Conservation (phyloP, 30 jellyfish, hydroid and myxozoan genomes). For the Mastigias papua region DNA sequence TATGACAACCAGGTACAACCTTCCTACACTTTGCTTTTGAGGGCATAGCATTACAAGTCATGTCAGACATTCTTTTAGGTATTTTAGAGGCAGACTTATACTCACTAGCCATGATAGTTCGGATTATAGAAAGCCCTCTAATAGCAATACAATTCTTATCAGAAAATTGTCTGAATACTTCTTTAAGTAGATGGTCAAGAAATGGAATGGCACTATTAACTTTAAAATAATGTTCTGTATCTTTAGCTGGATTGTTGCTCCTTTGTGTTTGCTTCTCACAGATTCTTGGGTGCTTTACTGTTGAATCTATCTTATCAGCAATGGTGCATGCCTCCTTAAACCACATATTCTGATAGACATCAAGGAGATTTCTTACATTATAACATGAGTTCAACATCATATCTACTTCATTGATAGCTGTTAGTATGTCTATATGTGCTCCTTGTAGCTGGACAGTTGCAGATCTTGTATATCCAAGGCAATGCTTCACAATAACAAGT, state of each 20-base stretch:
- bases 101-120: no score
- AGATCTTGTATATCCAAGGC: slow-evolving; percentile 18
- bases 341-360: not conserved
- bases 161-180: not conserved
- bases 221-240: not conserved
- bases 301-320: slow-evolving; percentile 6
- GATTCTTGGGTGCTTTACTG: not conserved
- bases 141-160: not conserved
- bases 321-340: not conserved
- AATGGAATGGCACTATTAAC: not conserved
- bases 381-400: not conserved
- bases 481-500: slow-evolving; percentile 7
- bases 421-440: slow-evolving; percentile 6
- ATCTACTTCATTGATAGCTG: slow-evolving; percentile 1
- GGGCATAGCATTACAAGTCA: no score
- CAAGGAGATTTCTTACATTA: slow-evolving; percentile 9
- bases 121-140: slow-evolving; percentile 7
- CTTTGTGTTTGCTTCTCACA: slow-evolving; percentile 1
- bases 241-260: slow-evolving; percentile 9
- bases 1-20: no score
- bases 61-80: no score
- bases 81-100: no score
- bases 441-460: slow-evolving; percentile 27
- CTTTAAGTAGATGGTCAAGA: slow-evolving; percentile 4
- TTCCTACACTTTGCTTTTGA: no score